Evolutionary conservation across 30 jellyfish, hydroid and myxozoan genomes (phyloP).

Genomic region (Catostylus mosaicus): DNA sequence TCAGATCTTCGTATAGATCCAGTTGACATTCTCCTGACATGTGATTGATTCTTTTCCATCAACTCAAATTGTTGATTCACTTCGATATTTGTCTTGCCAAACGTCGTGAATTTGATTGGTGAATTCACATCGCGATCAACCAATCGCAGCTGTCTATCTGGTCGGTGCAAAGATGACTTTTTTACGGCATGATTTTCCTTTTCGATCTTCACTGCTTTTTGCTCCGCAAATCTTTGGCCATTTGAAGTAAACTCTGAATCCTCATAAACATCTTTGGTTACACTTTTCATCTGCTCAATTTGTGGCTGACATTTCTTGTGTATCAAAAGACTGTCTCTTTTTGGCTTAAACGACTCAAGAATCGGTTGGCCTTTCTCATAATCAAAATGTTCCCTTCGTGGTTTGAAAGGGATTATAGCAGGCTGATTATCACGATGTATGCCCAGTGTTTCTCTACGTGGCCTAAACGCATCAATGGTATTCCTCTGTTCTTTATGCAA

Average conservation of each 20-base stretch:
- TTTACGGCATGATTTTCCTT: constrained; percentile 17
- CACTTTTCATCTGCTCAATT: constrained; percentile 40
- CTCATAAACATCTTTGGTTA: constrained; percentile 49
- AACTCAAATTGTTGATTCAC: neutral
- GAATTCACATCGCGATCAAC: constrained; percentile 40
- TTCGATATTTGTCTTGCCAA: constrained; percentile 32
- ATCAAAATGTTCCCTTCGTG: constrained; percentile 45
- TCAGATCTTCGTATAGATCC: constrained; percentile 55
- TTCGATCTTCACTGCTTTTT: neutral
- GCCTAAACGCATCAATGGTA: constrained; percentile 63
- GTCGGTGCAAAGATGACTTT: too few species aligned
- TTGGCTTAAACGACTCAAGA: constrained; percentile 69
- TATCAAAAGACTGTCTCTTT: constrained; percentile 59
- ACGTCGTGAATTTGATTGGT: constrained; percentile 43
- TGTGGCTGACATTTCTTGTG: constrained; percentile 63
- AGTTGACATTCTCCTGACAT: constrained; percentile 63
- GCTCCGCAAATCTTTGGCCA: neutral
- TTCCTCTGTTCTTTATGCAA: constrained; percentile 38
- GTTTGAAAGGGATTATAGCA: constrained; percentile 47
- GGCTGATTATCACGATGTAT: constrained; percentile 34
- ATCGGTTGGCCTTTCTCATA: constrained; percentile 51
- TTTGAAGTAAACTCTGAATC: constrained; percentile 28
- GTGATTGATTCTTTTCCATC: neutral
- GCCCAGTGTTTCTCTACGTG: constrained; percentile 66
- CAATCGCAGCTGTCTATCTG: neutral